Base-by-base conservation (phyloP, 2,113 vertebrate genomes). In the Megatriorchis doriae region DNA sequence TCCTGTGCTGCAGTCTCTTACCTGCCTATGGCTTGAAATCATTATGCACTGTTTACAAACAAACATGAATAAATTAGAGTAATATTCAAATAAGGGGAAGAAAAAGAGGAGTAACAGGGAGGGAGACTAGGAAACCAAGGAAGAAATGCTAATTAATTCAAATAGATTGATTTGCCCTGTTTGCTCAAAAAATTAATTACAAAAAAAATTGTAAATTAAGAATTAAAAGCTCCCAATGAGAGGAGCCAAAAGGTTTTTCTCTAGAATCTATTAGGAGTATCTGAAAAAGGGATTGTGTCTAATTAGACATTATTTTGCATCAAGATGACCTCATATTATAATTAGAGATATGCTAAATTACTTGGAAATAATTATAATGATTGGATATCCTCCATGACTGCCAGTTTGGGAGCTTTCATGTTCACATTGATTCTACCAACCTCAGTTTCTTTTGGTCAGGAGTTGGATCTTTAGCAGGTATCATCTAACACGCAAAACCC, bases 311-410 rank as follows among this genome's bases (percentile, higher is more conserved):
- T 59, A 92, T 90, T 95, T 90, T 88, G 61, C 87, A 86, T 93
- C 93, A 66, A 95, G 90, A 97, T 97, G 97, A 98, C 95, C 97
- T 98, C 97, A 82, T 87, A 65, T 81, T 56, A 72, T 96, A 97
- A 97, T 95, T 94, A 96, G 91, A 96, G 94, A 93, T 91, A 96
- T 10, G 45, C 95, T 88, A 96, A 92, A 81, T 96, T 88, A 95
- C 96, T 96, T 92, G 94, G 97, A 96, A 97, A 90, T 91, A 72
- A 97, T 94, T 91, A 62, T 72, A 73, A 78, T 78, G 84, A 90
- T 91, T 86, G 93, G 88, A 80, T 82, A 91, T 45, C 22, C 59
- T 79, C 79, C 63, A 61, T 43, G 40, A 93, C 70, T 74, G 21
- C 89, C 92, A 82, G 56, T 93, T n/a, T 80, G 89, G 90, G 88